phyloP scores from a whole-genome alignment of 1,140 invertebrate species.

The Platyscapa corneri region DNA sequence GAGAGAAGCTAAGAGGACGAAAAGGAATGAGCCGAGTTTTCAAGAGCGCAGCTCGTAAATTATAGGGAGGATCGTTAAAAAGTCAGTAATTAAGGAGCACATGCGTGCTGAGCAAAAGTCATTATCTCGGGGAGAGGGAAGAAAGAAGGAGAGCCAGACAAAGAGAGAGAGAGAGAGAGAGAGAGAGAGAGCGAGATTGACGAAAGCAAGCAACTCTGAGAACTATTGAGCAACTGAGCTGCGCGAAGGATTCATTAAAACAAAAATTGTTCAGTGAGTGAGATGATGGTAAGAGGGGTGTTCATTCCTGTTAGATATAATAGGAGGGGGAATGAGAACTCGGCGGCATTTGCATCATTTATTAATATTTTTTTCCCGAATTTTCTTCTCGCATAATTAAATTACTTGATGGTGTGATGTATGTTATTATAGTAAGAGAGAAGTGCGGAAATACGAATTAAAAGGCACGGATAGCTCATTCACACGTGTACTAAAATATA shows the following conservation, averaged over 20 bases:
- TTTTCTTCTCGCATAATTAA: conserved; percentile 44
- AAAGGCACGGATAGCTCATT: conserved; percentile 1
- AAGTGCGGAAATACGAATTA: conserved; percentile 15
- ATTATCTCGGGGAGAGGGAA: conserved; percentile 37
- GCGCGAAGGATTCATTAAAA: conserved; percentile 40
- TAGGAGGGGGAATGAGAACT: conserved; percentile 6
- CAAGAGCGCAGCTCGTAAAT: conserved; percentile 51
- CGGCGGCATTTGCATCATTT: conserved; percentile 7
- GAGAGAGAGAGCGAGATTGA: conserved; percentile 11
- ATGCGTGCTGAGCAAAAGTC: conserved; percentile 50
- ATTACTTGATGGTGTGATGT: conserved; percentile 34
- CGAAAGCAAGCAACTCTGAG: conserved; percentile 28
- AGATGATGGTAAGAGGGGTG: neutral
- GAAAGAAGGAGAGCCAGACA: neutral
- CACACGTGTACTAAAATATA: conserved; percentile 6
- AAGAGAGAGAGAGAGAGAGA: conserved; percentile 16
- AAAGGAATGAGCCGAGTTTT: conserved; percentile 43
- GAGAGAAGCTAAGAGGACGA: conserved; percentile 7
- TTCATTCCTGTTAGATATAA: conserved; percentile 6
- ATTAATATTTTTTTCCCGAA: conserved; percentile 17
- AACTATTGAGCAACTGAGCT: conserved; percentile 20
- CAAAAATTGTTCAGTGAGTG: conserved; percentile 30
- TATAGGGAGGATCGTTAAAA: conserved; percentile 52
- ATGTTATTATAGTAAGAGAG: neutral
- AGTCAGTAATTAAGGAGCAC: conserved; percentile 51